Evolutionary conservation across 2,888 invertebrate genomes (phyloP).

Genomic region (Tiliacea citrago): DNA sequence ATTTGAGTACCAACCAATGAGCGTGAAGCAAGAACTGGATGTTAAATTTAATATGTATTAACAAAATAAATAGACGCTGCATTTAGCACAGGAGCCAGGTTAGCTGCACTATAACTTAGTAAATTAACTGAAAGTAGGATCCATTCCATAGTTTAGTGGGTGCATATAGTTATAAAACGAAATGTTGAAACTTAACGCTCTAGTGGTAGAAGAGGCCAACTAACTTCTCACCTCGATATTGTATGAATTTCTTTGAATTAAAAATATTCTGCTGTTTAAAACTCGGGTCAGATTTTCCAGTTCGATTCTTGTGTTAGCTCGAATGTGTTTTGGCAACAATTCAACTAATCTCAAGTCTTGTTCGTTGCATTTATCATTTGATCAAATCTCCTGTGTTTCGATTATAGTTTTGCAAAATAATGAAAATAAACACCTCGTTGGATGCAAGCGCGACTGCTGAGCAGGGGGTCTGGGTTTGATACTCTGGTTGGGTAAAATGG

Average conservation of each 20-base stretch:
- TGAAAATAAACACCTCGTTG: not conserved
- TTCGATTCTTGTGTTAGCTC: conserved; percentile 25
- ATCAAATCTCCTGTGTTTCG: conserved; percentile 20
- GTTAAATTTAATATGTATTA: conserved; percentile 35
- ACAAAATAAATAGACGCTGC: conserved; percentile 33
- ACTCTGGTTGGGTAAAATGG: too few relatives aligned
- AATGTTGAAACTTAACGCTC: conserved; percentile 53
- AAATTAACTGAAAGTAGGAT: conserved; percentile 58
- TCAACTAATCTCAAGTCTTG: conserved; percentile 33
- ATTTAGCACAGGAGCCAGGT: conserved; percentile 24
- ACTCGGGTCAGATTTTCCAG: conserved; percentile 12
- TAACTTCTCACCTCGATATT: conserved; percentile 34
- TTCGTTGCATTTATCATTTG: conserved; percentile 40
- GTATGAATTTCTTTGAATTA: conserved; percentile 47
- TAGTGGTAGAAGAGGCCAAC: conserved; percentile 21
- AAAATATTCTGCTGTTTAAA: conserved; percentile 33
- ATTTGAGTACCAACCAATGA: not conserved
- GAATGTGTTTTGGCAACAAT: conserved; percentile 43
- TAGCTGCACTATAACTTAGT: conserved; percentile 53
- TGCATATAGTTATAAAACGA: conserved; percentile 50
- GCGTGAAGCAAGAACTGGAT: conserved; percentile 10
- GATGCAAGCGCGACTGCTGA: not conserved
- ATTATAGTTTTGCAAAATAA: conserved; percentile 11
- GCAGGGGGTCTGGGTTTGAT: not conserved
- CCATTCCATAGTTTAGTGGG: conserved; percentile 43